Evolutionary conservation across 2,888 invertebrate genomes (phyloP).

Genomic region (Cryptophagus acutangulus): DNA sequence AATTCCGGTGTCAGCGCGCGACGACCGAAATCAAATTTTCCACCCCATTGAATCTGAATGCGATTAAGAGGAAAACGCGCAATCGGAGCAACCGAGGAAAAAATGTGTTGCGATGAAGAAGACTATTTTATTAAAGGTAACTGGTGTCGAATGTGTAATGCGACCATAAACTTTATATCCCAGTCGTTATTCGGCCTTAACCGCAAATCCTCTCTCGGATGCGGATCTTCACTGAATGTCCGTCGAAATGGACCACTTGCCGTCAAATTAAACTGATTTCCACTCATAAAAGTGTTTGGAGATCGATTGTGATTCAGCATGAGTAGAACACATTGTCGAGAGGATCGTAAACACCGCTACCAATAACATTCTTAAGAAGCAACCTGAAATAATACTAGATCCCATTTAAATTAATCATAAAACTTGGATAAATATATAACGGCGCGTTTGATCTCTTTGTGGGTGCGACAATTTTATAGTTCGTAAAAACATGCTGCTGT

Average conservation of each 20-base stretch:
- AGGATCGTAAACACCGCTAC: slow-evolving; percentile 34
- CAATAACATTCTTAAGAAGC: slow-evolving; percentile 37
- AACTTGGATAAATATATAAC: slow-evolving; percentile 44
- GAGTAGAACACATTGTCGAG: neutral
- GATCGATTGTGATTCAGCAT: slow-evolving; percentile 7
- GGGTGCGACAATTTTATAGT: slow-evolving; percentile 42
- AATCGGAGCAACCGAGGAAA: too few species aligned
- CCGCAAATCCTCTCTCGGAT: slow-evolving; percentile 47
- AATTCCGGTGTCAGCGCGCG: slow-evolving; percentile 41
- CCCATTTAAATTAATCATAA: slow-evolving; percentile 42
- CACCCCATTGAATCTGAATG: slow-evolving; percentile 45
- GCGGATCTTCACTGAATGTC: too few species aligned
- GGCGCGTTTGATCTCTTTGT: slow-evolving; percentile 41
- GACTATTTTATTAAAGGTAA: slow-evolving; percentile 48
- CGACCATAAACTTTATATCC: slow-evolving; percentile 48
- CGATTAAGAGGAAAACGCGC: slow-evolving; percentile 41
- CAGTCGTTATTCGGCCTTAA: slow-evolving; percentile 45
- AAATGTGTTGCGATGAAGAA: slow-evolving; percentile 13
- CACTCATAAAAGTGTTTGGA: slow-evolving; percentile 26
- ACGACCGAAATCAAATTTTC: slow-evolving; percentile 45
- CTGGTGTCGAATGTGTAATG: slow-evolving; percentile 49
- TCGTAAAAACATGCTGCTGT: slow-evolving; percentile 29
- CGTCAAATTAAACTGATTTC: slow-evolving; percentile 34
- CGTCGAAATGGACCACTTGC: slow-evolving; percentile 42
- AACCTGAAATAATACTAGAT: slow-evolving; percentile 42